A percentile compares a stretch with the other conserved stretches of the same genome.
These are phyloP conservation scores for Gobio gobio DNA, from an alignment of 2,113 vertebrate genomes.

Conservation along the genomic window DNA sequence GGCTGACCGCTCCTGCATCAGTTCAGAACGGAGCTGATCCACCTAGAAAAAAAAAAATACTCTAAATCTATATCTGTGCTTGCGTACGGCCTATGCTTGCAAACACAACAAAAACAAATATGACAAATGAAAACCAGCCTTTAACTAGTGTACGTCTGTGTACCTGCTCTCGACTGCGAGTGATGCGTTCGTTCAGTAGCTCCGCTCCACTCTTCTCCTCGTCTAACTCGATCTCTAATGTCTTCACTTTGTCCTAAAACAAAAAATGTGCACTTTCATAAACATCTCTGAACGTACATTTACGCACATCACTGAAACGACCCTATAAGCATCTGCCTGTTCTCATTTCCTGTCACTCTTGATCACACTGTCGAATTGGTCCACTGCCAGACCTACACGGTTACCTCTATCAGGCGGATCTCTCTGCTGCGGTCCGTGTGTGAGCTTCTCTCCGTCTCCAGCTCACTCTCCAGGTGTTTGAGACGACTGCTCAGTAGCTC, in stretches of 20 bases:
- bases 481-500: constrained; percentile 86
- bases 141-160: not conserved
- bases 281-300: not conserved
- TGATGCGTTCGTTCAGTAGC: constrained; percentile 85
- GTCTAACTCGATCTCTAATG: constrained; percentile 87
- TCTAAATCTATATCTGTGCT: not conserved
- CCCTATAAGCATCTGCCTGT: not conserved
- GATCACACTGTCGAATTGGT: not conserved
- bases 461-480: constrained; percentile 83
- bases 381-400: not conserved
- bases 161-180: constrained; percentile 87
- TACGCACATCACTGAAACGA: not conserved
- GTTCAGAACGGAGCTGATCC: constrained; percentile 89
- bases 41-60: constrained; percentile 71
- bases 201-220: constrained; percentile 87
- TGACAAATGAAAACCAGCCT: not conserved
- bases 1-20: constrained; percentile 88
- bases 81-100: too few relatives aligned
- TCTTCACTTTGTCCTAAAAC: constrained; percentile 83
- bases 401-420: constrained; percentile 85
- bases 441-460: constrained; percentile 80
- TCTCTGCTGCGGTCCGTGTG: constrained; percentile 85
- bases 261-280: not conserved
- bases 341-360: not conserved
- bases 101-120: not conserved